A percentile compares a stretch with the other conserved stretches of the same genome.
phyloP scores from a whole-genome alignment of 2,888 invertebrate species.

The Lissocephala sabroskyi region DNA sequence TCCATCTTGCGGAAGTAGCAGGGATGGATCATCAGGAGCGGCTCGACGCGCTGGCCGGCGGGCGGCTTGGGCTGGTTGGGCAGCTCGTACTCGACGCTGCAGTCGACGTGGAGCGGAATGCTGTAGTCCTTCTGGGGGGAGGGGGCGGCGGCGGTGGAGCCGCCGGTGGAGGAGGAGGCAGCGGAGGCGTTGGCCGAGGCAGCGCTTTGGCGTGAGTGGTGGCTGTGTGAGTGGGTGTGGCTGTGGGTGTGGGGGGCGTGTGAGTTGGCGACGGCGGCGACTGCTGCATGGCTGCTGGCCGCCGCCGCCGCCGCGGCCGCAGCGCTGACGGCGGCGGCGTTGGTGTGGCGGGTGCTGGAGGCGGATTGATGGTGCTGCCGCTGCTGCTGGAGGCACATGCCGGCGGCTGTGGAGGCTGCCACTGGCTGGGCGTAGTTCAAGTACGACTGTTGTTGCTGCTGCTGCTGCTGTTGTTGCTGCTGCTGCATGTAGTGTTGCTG shows the following conservation, averaged over 20 bases:
- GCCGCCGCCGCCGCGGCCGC: slow-evolving; percentile 26
- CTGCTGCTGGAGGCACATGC: slow-evolving; percentile 29
- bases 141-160: slow-evolving; percentile 70
- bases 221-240: slow-evolving; percentile 9
- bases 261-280: slow-evolving; percentile 3
- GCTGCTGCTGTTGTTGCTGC: slow-evolving; percentile 44
- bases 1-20: slow-evolving; percentile 91
- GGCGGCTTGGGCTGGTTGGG: slow-evolving; percentile 92
- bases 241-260: too few species aligned
- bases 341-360: slow-evolving; percentile 38
- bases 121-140: slow-evolving; percentile 84
- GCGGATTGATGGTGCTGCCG: slow-evolving; percentile 26
- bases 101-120: slow-evolving; percentile 90
- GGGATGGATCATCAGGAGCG: slow-evolving; percentile 91
- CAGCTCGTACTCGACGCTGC: slow-evolving; percentile 92
- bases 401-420: slow-evolving; percentile 15
- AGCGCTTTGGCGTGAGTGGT: slow-evolving; percentile 6
- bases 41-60: slow-evolving; percentile 86
- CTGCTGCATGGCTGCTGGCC: slow-evolving; percentile 23
- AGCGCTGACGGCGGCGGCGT: slow-evolving; percentile 27
- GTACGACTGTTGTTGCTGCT: slow-evolving; percentile 31
- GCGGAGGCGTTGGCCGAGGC: slow-evolving; percentile 24
- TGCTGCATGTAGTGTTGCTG: slow-evolving; percentile 36
- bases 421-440: slow-evolving; percentile 7
- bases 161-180: slow-evolving; percentile 19